Evolutionary conservation across 2,113 vertebrate species (phyloP).

Genomic region (Aythya baeri): DNA sequence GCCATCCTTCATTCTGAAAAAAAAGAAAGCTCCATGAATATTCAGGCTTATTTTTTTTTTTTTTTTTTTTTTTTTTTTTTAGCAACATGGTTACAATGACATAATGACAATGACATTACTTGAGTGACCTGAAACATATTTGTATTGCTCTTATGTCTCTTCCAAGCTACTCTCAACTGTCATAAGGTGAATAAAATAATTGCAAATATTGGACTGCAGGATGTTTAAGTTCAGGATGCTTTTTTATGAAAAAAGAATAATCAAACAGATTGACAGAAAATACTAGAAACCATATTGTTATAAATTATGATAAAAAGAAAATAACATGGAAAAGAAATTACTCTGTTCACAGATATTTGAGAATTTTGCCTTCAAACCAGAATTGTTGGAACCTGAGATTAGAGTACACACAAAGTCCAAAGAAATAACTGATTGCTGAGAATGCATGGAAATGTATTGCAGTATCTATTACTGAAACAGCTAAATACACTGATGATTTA

Average conservation of each 20-base stretch:
- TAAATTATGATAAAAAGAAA: background rate
- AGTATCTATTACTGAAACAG: background rate
- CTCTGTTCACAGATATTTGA: background rate
- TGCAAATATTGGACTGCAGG: background rate
- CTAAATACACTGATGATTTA: conserved; percentile 18
- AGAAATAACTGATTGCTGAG: background rate
- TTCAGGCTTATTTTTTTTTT: background rate
- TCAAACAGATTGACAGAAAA: background rate
- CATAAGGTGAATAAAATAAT: background rate
- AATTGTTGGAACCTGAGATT: background rate
- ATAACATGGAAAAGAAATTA: background rate
- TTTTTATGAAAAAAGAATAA: background rate
- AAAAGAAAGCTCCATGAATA: background rate
- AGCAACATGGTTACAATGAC: background rate
- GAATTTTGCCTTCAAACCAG: conserved; percentile 37
- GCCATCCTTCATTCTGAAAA: background rate
- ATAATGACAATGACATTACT: background rate
- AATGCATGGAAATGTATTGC: background rate
- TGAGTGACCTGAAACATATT: background rate
- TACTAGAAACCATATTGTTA: background rate
- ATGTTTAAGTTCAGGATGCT: background rate
- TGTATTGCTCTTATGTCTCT: background rate
- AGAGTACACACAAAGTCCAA: background rate
- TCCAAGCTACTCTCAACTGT: background rate
- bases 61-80: background rate